Evolutionary conservation across 2,113 vertebrate species (phyloP), one percentile per base, ranked within the genome.

Genomic region (Meleagris gallopavo): DNA sequence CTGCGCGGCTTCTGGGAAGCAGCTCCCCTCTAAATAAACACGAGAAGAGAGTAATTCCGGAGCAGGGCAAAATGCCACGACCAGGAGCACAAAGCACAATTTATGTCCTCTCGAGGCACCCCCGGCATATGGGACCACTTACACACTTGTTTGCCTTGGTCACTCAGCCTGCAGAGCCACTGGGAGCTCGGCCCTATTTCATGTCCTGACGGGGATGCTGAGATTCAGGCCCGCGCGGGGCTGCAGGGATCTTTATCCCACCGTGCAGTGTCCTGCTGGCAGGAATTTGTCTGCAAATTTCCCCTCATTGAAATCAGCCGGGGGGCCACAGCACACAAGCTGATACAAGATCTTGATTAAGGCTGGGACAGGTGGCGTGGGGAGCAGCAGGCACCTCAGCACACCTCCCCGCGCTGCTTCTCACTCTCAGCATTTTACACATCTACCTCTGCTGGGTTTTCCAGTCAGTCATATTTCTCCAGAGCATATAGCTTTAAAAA

Each of bases 281-380:
- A 96, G 96, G 97, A 97, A 98, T 98, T 98, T 98, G 98, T 98
- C 96, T 86, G 93, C 97, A 97, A 93, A 96, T 95, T 98, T 97
- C 93, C 75, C 81, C 90, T 93, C 92, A 97, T 97, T 98, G 96
- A 97, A 92, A 94, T n/a, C 67, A 97, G 89, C 1, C 94, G 86
- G 40, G 91, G 45, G 74, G 83, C 93, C 69, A 89, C 67, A 85
- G 88, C 89, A 83, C 67, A 38, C 77, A 57, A 83, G 80, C 66
- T 2, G 18, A 95, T 95, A 95, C 78, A 94, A 97, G 96, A 71
- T 87, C 95, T 97, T 97, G 97, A 97, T 97, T 96, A 97, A 87
- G 89, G 64, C 60, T 41, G 32, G 82, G 62, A n/a, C 75, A 61
- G 66, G 71, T 8, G 0, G 95, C 84, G 48, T 73, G 34, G 75